Evolutionary conservation across 2,888 invertebrate genomes (phyloP).

Genomic region (Tortrix viridana): DNA sequence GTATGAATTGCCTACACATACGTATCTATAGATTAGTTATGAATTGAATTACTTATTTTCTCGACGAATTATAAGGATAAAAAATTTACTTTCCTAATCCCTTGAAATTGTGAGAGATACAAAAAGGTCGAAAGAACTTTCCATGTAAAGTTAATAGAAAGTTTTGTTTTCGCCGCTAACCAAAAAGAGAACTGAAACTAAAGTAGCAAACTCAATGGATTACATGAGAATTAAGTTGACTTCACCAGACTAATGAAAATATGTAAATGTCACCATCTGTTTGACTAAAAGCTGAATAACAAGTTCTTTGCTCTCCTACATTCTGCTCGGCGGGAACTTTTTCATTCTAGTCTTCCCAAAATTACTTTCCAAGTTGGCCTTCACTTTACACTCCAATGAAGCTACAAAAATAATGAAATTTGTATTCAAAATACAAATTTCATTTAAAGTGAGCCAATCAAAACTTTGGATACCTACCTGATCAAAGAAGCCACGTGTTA

Average conservation of each 20-base stretch:
- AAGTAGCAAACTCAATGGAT: slow-evolving; percentile 23
- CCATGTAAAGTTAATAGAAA: slow-evolving; percentile 11
- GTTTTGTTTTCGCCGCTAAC: slow-evolving; percentile 25
- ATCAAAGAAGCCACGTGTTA: slow-evolving; percentile 44
- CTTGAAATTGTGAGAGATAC: no score
- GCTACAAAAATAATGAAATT: slow-evolving; percentile 54
- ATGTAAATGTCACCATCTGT: slow-evolving; percentile 43
- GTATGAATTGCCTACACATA: no score
- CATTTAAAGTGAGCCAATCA: slow-evolving; percentile 62
- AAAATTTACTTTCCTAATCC: no score
- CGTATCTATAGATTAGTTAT: no score
- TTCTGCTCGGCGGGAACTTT: slow-evolving; percentile 49
- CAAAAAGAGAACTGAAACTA: slow-evolving; percentile 19
- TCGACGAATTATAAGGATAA: no score
- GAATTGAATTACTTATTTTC: no score
- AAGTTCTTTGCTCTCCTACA: slow-evolving; percentile 45
- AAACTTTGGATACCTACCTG: slow-evolving; percentile 50
- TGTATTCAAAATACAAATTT: slow-evolving; percentile 55
- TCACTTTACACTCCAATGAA: slow-evolving; percentile 70
- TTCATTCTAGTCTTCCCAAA: slow-evolving; percentile 47
- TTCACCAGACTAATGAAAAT: slow-evolving; percentile 43
- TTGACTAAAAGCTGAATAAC: slow-evolving; percentile 40
- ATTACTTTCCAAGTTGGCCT: slow-evolving; percentile 62
- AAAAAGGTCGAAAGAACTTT: slow-evolving; percentile 4
- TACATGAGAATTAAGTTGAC: slow-evolving; percentile 31